Percentiles rank a stretch among this genome's conserved stretches.
These are phyloP conservation scores for Atta colombica DNA, from an alignment of 1,140 invertebrate genomes.

Conservation along the genomic window DNA sequence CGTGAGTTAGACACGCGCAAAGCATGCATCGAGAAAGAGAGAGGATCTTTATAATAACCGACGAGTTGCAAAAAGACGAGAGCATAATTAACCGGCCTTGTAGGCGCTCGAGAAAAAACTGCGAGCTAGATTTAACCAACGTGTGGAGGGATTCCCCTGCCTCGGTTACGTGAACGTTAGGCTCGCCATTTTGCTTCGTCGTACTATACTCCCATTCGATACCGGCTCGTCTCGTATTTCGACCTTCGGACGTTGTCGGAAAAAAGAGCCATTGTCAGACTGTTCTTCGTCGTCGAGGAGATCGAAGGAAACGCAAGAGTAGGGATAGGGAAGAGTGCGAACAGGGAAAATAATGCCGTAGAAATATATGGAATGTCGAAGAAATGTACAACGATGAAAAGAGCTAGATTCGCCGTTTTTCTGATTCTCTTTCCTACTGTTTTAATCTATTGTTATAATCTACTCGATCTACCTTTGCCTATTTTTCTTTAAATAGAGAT, in stretches of 20 bases:
- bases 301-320: not conserved
- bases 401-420: not conserved
- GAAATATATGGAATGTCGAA: not conserved
- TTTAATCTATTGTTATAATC: not conserved
- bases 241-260: constrained; percentile 54
- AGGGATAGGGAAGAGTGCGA: not conserved
- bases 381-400: not conserved
- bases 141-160: constrained; percentile 27
- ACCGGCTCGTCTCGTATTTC: constrained; percentile 47
- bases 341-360: not conserved
- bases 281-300: constrained; percentile 10
- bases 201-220: constrained; percentile 35
- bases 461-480: not conserved
- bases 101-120: constrained; percentile 39
- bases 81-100: constrained; percentile 60
- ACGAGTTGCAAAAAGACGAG: constrained; percentile 41
- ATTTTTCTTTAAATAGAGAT: not conserved
- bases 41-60: constrained; percentile 13
- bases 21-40: not conserved
- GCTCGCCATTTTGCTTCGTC: constrained; percentile 57
- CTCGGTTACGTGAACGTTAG: constrained; percentile 48
- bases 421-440: not conserved
- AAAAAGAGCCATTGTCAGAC: constrained; percentile 49
- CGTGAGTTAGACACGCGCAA: not conserved
- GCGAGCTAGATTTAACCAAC: constrained; percentile 53